Evolutionary conservation across 2,797 vertebrate species (phyloP).

Genomic region (Microctenopoma stevenorrisi): DNA sequence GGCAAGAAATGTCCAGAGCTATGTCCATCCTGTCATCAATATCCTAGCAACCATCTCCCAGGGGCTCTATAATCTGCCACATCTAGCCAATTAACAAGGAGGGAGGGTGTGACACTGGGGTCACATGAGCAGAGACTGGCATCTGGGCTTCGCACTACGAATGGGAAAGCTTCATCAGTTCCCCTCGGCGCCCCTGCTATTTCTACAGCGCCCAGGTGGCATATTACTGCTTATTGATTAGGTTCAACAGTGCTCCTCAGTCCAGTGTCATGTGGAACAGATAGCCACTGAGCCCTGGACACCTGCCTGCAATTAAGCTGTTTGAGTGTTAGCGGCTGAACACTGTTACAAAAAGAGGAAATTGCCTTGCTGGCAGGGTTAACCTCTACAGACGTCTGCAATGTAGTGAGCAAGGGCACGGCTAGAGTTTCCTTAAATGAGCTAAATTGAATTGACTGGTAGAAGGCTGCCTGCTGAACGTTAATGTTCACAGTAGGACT

Average conservation of each 20-base stretch:
- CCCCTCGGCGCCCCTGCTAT: conserved; percentile 42
- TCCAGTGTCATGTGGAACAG: conserved; percentile 24
- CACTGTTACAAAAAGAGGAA: conserved; percentile 18
- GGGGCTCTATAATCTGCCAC: conserved; percentile 64
- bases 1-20: conserved; percentile 33
- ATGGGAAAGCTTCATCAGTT: conserved; percentile 45
- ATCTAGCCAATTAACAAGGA: conserved; percentile 71
- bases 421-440: conserved; percentile 34
- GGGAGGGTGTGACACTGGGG: conserved; percentile 25
- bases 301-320: conserved; percentile 45
- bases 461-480: conserved; percentile 32
- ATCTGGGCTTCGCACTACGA: conserved; percentile 18
- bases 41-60: conserved; percentile 72
- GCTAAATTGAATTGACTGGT: conserved; percentile 28
- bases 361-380: conserved; percentile 27
- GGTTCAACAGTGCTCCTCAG: conserved; percentile 47
- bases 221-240: conserved; percentile 54
- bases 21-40: conserved; percentile 54
- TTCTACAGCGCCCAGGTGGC: conserved; percentile 55
- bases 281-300: conserved; percentile 36
- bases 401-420: neutral
- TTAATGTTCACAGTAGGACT: conserved; percentile 37
- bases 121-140: conserved; percentile 25
- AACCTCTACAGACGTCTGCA: conserved; percentile 16
- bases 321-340: conserved; percentile 8